phyloP scores from a whole-genome alignment of 2,888 invertebrate genomes.

The Philonicus albiceps region DNA sequence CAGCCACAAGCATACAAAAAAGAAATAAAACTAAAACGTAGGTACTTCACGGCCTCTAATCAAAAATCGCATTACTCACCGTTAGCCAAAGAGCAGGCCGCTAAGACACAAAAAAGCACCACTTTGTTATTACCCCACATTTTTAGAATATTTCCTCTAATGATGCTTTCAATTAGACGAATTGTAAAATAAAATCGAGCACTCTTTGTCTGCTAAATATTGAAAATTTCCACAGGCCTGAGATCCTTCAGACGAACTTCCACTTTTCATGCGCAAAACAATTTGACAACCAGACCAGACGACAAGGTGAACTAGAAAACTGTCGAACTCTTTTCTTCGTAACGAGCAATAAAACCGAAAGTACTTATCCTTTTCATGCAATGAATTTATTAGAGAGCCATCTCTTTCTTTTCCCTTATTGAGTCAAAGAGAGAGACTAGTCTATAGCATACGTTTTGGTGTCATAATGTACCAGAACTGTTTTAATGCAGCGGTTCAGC shows the following conservation, averaged over 20 bases:
- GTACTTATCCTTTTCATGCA: neutral
- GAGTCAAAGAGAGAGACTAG: neutral
- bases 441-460: no score
- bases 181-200: neutral
- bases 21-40: neutral
- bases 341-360: neutral
- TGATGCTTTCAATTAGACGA: neutral
- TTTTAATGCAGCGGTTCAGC: no score
- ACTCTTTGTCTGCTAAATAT: neutral
- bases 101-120: neutral
- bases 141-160: neutral
- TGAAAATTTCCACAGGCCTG: neutral
- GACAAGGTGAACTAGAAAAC: neutral
- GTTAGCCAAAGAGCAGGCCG: neutral
- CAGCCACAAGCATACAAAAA: neutral
- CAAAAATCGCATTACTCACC: constrained; percentile 15
- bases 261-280: neutral
- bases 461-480: no score
- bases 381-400: neutral
- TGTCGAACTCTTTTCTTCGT: neutral
- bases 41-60: neutral
- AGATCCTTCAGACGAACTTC: neutral
- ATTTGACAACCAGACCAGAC: neutral
- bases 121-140: neutral
- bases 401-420: neutral